Conservation (phyloP, 2,888 invertebrate genomes). For the Torymus tubicola region DNA sequence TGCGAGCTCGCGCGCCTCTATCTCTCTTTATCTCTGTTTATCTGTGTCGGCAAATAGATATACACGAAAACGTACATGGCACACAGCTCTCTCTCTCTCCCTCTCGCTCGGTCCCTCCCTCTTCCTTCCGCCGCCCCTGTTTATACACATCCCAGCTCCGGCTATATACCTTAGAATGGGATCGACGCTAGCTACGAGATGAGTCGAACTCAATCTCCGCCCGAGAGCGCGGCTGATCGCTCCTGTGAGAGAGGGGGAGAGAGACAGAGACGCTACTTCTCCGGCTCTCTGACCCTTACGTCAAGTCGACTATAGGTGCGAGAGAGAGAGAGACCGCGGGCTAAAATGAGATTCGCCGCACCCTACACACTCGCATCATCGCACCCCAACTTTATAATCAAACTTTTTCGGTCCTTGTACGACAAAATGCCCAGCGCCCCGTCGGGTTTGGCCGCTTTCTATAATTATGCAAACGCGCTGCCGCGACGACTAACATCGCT, state of each 20-base stretch:
- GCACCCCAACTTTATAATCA: conserved; percentile 52
- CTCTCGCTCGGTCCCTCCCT: conserved; percentile 59
- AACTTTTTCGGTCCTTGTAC: conserved; percentile 42
- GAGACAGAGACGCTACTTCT: background rate
- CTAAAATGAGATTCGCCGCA: conserved; percentile 34
- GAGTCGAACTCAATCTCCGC: conserved; percentile 73
- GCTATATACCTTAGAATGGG: conserved; percentile 69
- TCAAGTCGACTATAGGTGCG: too few relatives aligned
- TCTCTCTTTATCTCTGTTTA: conserved; percentile 72
- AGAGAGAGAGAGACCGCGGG: too few relatives aligned
- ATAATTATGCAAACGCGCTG: conserved; percentile 45
- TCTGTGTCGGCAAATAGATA: conserved; percentile 76
- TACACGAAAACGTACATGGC: conserved; percentile 71
- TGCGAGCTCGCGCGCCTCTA: conserved; percentile 56
- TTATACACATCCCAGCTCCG: conserved; percentile 59
- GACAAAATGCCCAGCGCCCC: conserved; percentile 10
- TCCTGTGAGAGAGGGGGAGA: background rate
- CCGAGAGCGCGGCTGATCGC: conserved; percentile 9
- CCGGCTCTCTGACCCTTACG: background rate
- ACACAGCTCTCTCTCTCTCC: conserved; percentile 62
- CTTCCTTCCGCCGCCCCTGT: conserved; percentile 43
- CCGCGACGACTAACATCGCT: background rate
- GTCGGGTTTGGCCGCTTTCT: conserved; percentile 12
- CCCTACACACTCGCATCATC: conserved; percentile 27
- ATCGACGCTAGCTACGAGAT: conserved; percentile 72